Base-by-base conservation (phyloP, 2,113 vertebrate species). In the Phoxinus phoxinus region DNA sequence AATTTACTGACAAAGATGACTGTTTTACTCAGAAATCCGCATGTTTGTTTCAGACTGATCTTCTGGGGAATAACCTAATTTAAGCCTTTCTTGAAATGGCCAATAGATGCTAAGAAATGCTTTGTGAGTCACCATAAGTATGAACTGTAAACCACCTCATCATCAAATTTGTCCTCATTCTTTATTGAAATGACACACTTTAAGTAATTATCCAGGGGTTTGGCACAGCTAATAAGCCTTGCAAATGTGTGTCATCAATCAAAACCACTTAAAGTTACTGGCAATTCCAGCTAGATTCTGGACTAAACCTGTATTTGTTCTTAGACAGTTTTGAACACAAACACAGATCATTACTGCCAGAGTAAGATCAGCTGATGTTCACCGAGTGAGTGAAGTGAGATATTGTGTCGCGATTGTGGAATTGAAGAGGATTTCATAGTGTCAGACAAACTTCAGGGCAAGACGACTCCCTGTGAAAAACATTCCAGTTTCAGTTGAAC, bases 401-500 rank as follows among this genome's bases (percentile, higher is more conserved):
- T 53, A 35, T 8, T n/a, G 67, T 71, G 67, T 44, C 85, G 71
- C 81, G 23, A 44, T n/a, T 80, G 21, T 46, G 71, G 27, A 71
- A 23, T 35, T 21, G 2, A 87, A 73, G 56, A 73, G 8, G 67
- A 63, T 76, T 85, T 56, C 27, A 35, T 12, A 27, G 37, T 46
- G 27, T n/a, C 35, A 48, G 32, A 53, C 15, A 83, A 44, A 81
- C 37, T 81, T 81, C 25, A 6, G 59, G 37, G 78, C 41, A 48
- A 74, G 37, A 8, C n/a, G n/a, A 63, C 58, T 81, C 58, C n/a
- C 58, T 79, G 53, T 63, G 63, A 86, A 87, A 86, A 88, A 85
- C 89, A 83, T 58, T 71, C 58, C 83, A 93, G 94, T 94, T 94
- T 94, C 93, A 92, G 86, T 94, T 95, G 94, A 95, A 91, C 73